Evolutionary conservation across 1,140 invertebrate genomes (phyloP), one percentile per base, ranked within the genome.

Genomic region (Drosophila asahinai): DNA sequence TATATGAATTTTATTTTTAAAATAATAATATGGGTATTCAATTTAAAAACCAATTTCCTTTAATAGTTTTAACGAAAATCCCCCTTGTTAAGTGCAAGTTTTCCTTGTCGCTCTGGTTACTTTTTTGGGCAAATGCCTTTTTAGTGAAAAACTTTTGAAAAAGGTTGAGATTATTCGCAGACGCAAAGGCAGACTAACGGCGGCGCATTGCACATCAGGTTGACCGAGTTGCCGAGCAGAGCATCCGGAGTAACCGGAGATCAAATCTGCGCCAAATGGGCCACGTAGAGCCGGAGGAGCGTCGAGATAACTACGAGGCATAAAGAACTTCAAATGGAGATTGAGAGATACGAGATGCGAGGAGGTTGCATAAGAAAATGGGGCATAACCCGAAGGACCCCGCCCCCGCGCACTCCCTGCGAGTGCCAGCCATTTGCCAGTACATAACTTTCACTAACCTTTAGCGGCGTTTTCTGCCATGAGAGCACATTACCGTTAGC

Each of bases 371-470:
- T 17, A 42, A 38, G 57, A 57, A 77, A 58, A 70, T 62, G 55
- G 57, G 58, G 64, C 74, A 78, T 68, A 62, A 30, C 48, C 55
- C 55, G 30, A 51, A 52, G 51, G 48, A 58, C 15, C 64, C n/a
- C 9, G 2, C 27, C 12, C n/a, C 12, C 12, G 12, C 22, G 36
- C 6, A 14, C 15, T 27, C n/a, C 43, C 57, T 47, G 43, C 42
- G n/a, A 30, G 59, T 36, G 48, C 43, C 36, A 30, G 62, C 74
- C 77, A 79, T 79, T 79, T 72, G 76, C 60, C 40, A 79, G 77
- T 79, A 64, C 77, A 78, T 79, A 79, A 79, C 77, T 79, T 79
- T 79, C 67, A 65, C 77, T 79, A 79, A 79, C 77, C 77, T 79
- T 79, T 79, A 51, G 77, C 52, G 66, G 59, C 77, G 74, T 58